Base-by-base conservation (phyloP, 2,797 vertebrate species). In the Neopelma chrysocephalum region DNA sequence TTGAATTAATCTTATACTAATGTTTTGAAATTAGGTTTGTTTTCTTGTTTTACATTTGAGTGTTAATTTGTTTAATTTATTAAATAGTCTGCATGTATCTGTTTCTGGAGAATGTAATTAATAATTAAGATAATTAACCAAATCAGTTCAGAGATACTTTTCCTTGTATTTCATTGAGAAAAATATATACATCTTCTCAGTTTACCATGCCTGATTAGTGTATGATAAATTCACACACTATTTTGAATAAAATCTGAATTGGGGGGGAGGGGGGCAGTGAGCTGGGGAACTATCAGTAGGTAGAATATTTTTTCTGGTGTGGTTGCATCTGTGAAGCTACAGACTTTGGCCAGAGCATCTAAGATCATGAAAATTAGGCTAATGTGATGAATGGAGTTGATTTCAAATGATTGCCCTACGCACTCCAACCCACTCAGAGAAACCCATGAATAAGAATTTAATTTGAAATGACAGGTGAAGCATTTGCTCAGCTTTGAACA, bases 81-180 rank as follows among this genome's bases (percentile, higher is more conserved):
- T 90, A 82, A 93, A 89, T 60, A 87, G 53, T 29, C 53, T 93
- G 42, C 58, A 38, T 68, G 31, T 93, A 12, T 70, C 43, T 82
- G 15, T 65, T 83, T 68, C 66, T 65, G 34, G 21, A 47, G 58
- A 94, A 68, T 26, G 15, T 80, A 68, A 80, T 89, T 90, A 90
- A 61, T 92, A 69, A 93, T 91, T 94, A 87, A 76, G 85, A 54
- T 96, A 50, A 77, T 82, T 91, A 90, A 53, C 12, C n/a, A 56
- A 79, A 79, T 79, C 40, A 31, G 47, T 95, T 71, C 34, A 40
- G 45, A 73, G 48, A 18, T 87, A 87, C 53, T 68, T 87, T 82
- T 79, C 14, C 40, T 88, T 83, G 38, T 60, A 57, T 77, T 89
- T 66, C 58, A 42, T 82, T 45, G 56, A 64, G 77, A 87, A 42